phyloP scores from a whole-genome alignment of 2,797 vertebrate species.

The Amblyraja radiata region DNA sequence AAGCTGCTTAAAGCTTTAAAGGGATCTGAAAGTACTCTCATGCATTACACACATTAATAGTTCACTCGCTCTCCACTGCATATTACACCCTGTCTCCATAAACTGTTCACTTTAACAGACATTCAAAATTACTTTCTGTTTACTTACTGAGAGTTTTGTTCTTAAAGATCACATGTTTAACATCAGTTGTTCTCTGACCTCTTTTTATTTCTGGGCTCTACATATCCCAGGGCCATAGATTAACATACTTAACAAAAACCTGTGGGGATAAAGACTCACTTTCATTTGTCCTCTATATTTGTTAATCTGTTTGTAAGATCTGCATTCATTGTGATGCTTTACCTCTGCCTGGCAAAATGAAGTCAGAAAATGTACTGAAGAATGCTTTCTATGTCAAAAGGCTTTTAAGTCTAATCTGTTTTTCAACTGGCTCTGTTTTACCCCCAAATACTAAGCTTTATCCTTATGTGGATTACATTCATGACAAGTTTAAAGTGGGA shows the following conservation, averaged over 20 bases:
- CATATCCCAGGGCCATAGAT: conserved; percentile 37
- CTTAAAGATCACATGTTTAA: conserved; percentile 42
- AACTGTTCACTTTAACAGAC: not conserved
- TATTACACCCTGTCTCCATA: not conserved
- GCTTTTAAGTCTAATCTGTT: not conserved
- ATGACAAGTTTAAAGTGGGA: not conserved
- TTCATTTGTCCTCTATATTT: not conserved
- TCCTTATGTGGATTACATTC: not conserved
- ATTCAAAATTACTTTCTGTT: conserved; percentile 12
- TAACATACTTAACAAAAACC: conserved; percentile 28
- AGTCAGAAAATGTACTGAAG: not conserved
- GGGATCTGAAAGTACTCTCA: conserved; percentile 13
- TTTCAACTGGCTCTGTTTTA: not conserved
- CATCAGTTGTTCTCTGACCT: conserved; percentile 42
- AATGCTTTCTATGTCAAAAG: conserved; percentile 18
- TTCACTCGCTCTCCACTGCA: not conserved
- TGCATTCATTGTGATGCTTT: conserved; percentile 8
- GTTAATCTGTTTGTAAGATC: conserved; percentile 26
- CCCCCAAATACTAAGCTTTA: not conserved
- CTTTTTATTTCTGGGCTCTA: conserved; percentile 39
- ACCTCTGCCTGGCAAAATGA: conserved; percentile 20
- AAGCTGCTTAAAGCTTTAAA: not conserved
- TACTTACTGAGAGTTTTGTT: not conserved
- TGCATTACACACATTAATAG: conserved; percentile 1
- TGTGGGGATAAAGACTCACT: conserved; percentile 8